phyloP scores from a whole-genome alignment of 1,140 invertebrate genomes.

The Penaeus indicus region DNA sequence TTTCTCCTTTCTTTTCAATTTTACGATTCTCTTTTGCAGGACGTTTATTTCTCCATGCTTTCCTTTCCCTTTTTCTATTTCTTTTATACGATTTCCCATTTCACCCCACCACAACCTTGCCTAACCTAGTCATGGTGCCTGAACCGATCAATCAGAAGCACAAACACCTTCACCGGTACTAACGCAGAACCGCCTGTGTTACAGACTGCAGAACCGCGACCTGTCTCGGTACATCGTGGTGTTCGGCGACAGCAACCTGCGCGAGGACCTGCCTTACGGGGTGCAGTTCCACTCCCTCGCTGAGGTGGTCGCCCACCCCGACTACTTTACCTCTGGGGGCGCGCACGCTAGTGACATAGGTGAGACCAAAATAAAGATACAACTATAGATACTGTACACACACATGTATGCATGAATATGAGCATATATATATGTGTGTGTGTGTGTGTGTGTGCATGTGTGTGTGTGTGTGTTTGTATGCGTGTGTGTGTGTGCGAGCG shows the following conservation, averaged over 20 bases:
- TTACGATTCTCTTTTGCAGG: background rate
- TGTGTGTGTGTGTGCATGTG: background rate
- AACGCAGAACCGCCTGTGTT: background rate
- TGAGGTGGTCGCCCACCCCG: slow-evolving; percentile 52
- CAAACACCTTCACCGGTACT: too few relatives aligned
- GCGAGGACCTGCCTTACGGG: slow-evolving; percentile 63
- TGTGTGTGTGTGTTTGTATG: background rate
- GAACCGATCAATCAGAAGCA: too few relatives aligned
- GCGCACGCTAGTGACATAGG: slow-evolving; percentile 63
- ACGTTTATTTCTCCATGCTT: background rate
- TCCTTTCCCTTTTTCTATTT: background rate
- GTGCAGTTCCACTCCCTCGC: slow-evolving; percentile 57
- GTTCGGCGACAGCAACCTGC: slow-evolving; percentile 63
- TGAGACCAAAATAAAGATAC: background rate
- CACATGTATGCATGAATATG: background rate
- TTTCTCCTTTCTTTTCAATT: background rate
- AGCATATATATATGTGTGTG: too few relatives aligned
- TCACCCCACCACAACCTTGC: too few relatives aligned
- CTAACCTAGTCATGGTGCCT: too few relatives aligned
- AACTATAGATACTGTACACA: background rate
- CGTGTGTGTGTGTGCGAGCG: too few relatives aligned
- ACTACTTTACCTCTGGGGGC: slow-evolving; percentile 52
- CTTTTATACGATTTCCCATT: background rate
- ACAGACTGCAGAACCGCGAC: slow-evolving; percentile 46
- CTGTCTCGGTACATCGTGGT: slow-evolving; percentile 55